Base-by-base conservation (phyloP, 2,888 invertebrate genomes). In the Brachypalpus laphriformis region DNA sequence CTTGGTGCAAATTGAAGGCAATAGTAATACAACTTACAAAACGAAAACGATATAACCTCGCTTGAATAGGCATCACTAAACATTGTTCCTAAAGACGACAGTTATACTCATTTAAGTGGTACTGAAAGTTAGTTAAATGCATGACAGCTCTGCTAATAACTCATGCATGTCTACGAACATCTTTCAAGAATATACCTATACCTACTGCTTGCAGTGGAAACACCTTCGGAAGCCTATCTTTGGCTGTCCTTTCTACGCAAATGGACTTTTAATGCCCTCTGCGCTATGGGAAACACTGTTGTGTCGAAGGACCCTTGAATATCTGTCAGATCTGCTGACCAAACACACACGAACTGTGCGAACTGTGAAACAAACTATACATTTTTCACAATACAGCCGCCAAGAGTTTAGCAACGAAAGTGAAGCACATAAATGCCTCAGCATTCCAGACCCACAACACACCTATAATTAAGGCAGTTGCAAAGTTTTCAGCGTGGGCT, bases 401-500 rank as follows among this genome's bases (percentile, higher is more conserved):
- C 14, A 42, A 37, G 54, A 14, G 47, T 37, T 61, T 37, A 22
- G 71, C 54, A 71, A 65, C 71, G 86, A 86, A 86, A 86, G 86
- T 86, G 82, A 86, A 82, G 72, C 86, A 68, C 76, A 86, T 82
- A 82, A 85, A 85, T 85, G 82, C 76, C 66, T 56, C 34, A 68
- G 45, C 85, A 86, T 86, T 86, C 86, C 86, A 77, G 70, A 77
- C 74, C 86, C 70, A 77, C 76, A 82, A 72, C 86, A 86, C 86
- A 82, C 86, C 86, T 86, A 86, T 86, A 86, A 86, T 86, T 86
- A 85, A 85, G 85, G 80, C 81, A 86, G 86, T 86, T 86, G 86
- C 86, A 86, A 86, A 86, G 56, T 82, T 86, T 86, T 86, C 82
- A 82, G 86, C 86, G 86, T 86, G 86, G 86, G 86, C 86, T 82